phyloP scores from a whole-genome alignment of 2,113 vertebrate species.

The Cebidichthys violaceus region DNA sequence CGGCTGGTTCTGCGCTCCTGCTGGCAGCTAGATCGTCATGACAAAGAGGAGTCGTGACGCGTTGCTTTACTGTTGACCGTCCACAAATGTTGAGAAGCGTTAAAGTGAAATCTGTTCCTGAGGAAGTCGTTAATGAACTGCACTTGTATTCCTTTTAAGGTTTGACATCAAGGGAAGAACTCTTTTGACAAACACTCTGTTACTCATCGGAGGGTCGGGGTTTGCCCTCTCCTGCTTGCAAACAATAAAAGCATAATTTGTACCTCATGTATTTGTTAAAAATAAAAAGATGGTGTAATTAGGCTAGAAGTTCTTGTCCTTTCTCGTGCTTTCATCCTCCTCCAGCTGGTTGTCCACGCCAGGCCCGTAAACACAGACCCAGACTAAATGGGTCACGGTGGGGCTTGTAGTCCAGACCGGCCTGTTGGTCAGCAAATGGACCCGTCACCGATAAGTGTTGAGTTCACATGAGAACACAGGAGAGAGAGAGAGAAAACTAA shows the following conservation, averaged over 20 bases:
- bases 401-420: constrained; percentile 45
- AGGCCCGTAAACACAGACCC: constrained; percentile 67
- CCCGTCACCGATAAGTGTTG: constrained; percentile 8
- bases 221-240: constrained; percentile 76
- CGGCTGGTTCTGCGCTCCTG: neutral
- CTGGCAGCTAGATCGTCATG: neutral
- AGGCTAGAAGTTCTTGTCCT: constrained; percentile 77
- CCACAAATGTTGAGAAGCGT: neutral
- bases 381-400: constrained; percentile 65
- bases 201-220: constrained; percentile 55
- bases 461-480: constrained; percentile 13
- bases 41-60: neutral
- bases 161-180: constrained; percentile 55
- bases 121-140: neutral
- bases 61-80: neutral
- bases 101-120: neutral
- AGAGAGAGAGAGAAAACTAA: neutral
- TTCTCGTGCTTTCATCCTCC: constrained; percentile 71
- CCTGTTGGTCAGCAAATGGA: constrained; percentile 45
- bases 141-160: constrained; percentile 5
- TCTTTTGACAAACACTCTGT: constrained; percentile 56
- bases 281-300: constrained; percentile 73
- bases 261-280: constrained; percentile 77
- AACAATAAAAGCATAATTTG: constrained; percentile 81
- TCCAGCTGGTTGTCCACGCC: constrained; percentile 69